phyloP scores from a whole-genome alignment of 1,140 invertebrate genomes.

The Neoseiulus cucumeris region DNA sequence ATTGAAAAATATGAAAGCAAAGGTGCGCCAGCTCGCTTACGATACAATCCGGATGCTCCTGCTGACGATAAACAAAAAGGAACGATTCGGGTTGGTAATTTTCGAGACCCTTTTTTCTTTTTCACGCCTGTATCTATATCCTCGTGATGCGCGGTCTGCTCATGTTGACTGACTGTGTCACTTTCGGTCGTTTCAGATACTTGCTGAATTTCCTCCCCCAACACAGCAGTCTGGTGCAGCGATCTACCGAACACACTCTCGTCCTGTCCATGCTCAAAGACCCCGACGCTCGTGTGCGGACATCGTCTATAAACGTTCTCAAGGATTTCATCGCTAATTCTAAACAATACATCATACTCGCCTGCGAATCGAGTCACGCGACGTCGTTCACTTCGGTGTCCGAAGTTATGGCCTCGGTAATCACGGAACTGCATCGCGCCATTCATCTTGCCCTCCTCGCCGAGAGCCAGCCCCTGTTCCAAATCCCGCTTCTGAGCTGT shows the following conservation, averaged over 20 bases:
- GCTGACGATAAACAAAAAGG: background rate
- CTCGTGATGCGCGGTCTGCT: no score
- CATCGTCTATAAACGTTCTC: background rate
- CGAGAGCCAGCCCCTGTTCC: background rate
- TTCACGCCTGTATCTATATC: no score
- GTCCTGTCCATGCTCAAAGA: background rate
- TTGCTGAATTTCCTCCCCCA: background rate
- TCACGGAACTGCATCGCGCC: background rate
- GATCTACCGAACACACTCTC: background rate
- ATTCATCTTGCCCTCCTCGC: background rate
- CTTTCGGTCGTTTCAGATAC: background rate
- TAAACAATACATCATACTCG: background rate
- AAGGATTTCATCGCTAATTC: background rate
- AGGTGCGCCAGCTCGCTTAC: background rate
- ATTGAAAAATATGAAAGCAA: background rate
- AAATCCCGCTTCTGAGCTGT: background rate
- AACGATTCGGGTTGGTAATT: background rate
- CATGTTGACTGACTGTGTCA: no score
- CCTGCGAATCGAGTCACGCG: slow-evolving; percentile 1
- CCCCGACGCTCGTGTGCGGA: background rate
- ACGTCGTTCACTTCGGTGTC: background rate
- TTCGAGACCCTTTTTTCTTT: no score
- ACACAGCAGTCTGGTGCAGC: background rate
- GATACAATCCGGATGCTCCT: background rate
- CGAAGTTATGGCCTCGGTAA: background rate